These are phyloP conservation scores for Anas platyrhynchos DNA, from an alignment of 2,113 vertebrate genomes.

Conservation along the genomic window DNA sequence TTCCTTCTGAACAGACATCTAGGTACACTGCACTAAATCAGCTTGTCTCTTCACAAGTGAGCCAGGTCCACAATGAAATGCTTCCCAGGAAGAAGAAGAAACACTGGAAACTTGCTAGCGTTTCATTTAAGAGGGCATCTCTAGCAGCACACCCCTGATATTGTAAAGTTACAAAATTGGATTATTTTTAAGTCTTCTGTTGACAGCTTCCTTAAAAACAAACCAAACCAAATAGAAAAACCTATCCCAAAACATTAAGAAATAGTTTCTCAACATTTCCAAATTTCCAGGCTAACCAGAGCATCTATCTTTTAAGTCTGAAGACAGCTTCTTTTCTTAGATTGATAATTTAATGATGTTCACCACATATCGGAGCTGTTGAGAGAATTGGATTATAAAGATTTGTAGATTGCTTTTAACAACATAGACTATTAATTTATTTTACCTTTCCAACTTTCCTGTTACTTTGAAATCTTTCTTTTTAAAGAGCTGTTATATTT, in stretches of 20 bases:
- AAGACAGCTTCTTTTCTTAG: not conserved
- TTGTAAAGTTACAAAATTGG: not conserved
- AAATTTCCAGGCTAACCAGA: not conserved
- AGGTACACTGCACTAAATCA: not conserved
- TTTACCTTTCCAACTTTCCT: conserved; percentile 41
- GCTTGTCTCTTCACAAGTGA: not conserved
- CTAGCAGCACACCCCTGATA: rapidly evolving
- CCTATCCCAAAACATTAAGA: not conserved
- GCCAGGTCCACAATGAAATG: not conserved
- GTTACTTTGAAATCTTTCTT: conserved; percentile 63
- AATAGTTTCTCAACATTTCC: not conserved
- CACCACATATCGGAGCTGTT: not conserved
- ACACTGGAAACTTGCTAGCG: not conserved
- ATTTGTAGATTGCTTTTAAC: conserved; percentile 39
- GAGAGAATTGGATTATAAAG: conserved; percentile 48
- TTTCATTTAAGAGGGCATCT: not conserved
- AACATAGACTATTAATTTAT: conserved; percentile 55
- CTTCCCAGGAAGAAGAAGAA: not conserved
- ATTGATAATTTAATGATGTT: conserved; percentile 12
- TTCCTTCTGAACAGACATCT: not conserved
- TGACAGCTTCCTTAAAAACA: not conserved
- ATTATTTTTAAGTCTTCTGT: not conserved
- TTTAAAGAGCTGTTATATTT: conserved; percentile 50
- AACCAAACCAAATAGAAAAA: not conserved
- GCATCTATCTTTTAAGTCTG: not conserved